Evolutionary conservation across 1,140 invertebrate species (phyloP).

Genomic region (Melanaphis sacchari): DNA sequence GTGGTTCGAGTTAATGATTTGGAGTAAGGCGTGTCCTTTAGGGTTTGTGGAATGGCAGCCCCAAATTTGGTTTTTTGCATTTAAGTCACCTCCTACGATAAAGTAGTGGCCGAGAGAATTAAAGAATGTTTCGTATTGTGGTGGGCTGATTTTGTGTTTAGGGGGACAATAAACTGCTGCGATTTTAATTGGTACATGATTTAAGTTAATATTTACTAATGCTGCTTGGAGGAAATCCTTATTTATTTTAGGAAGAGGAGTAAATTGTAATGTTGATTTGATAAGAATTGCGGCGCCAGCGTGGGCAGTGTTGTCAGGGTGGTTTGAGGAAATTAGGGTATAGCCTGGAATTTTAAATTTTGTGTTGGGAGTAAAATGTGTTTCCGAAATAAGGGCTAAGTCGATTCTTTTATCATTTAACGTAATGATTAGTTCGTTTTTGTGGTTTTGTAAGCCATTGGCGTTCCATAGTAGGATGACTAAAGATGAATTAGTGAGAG

Average conservation of each 20-base stretch:
- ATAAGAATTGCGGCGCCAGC: constrained; percentile 35
- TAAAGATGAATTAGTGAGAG: neutral
- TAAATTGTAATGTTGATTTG: neutral
- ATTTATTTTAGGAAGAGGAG: neutral
- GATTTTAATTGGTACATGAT: neutral
- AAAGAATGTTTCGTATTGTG: neutral
- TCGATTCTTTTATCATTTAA: constrained; percentile 59
- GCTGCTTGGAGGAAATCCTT: constrained; percentile 38
- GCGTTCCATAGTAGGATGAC: constrained; percentile 58
- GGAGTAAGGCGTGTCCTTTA: neutral
- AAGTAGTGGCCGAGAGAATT: neutral
- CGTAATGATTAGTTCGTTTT: constrained; percentile 59
- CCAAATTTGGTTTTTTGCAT: constrained; percentile 35
- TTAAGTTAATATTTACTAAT: neutral
- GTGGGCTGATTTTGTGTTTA: neutral
- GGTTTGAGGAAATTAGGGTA: neutral
- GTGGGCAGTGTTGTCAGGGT: constrained; percentile 20
- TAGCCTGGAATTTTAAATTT: constrained; percentile 56
- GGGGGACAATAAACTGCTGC: constrained; percentile 53
- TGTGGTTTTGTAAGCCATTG: constrained; percentile 58
- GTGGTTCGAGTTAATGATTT: neutral
- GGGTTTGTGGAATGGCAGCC: neutral
- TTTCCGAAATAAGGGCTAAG: constrained; percentile 59
- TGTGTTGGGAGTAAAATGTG: constrained; percentile 58
- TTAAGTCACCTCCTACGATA: neutral